Evolutionary conservation across 2,113 vertebrate species (phyloP), one percentile per base, ranked within the genome.

Genomic region (Callipepla squamata): DNA sequence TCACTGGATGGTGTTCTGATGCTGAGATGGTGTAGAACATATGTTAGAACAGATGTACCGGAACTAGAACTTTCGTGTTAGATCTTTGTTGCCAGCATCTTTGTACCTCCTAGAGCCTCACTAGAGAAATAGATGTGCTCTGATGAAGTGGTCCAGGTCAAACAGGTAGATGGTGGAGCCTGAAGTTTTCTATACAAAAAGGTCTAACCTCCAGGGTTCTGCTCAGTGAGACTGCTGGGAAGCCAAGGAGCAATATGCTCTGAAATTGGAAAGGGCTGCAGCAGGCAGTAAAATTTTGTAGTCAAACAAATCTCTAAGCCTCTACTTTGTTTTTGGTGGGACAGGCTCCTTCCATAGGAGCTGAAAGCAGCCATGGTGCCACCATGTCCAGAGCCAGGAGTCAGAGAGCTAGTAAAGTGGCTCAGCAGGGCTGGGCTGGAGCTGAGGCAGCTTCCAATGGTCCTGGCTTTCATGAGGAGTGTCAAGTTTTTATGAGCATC

Each of bases 401-500:
- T 96, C 76, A 79, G 85, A 78, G 69, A 90, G 58, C 70, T 93
- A 96, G 93, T 97, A 96, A 96, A 97, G 82, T 22, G 55, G 74
- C 80, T 81, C 80, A 72, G 87, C 74, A 88, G 85, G 87, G 74
- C 65, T 86, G 45, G 44, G 67, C 34, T 91, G 67, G 63, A 94
- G 80, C 50, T 69, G 72, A 86, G 77, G 83, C 94, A 90, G 61
- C 93, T 94, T 96, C 79, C 73, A 93, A 85, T 4, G 1, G 50
- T 82, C 76, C 63, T 77, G 67, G 73, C 91, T 93, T 90, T 94
- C 90, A 89, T 69, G 85, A 92, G 67, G 69, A 90, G 94, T 90
- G 95, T 95, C 83, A 87, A 18, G 77, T 94, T 97, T 96, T 97
- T 97, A 96, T 77, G 57, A 81, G 51, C 57, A 90, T 94, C 47